Percentiles rank a stretch among this genome's conserved stretches.
Conservation (phyloP, 2,888 invertebrate genomes). For the Agelastica alni region DNA sequence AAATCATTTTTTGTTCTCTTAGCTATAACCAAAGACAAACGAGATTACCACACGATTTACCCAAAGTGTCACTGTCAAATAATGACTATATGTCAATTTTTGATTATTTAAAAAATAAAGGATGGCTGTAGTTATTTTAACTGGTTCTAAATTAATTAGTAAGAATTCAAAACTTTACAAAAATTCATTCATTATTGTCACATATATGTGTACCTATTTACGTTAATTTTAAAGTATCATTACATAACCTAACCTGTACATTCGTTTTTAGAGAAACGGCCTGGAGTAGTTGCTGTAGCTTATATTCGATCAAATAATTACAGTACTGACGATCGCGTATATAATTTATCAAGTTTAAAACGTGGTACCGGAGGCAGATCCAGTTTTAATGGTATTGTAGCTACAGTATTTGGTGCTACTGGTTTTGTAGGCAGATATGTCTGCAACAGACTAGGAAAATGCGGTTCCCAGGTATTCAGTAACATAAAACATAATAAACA, state of each 20-base stretch:
- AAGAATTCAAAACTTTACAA: conserved; percentile 29
- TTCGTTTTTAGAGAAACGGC: conserved; percentile 46
- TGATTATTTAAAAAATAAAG: conserved; percentile 19
- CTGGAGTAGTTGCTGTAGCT: conserved; percentile 49
- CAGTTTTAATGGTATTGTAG: conserved; percentile 95
- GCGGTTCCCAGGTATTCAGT: conserved; percentile 78
- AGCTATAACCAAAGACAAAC: no score
- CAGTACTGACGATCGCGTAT: conserved; percentile 60
- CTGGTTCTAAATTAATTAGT: conserved; percentile 48
- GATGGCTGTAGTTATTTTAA: conserved; percentile 50
- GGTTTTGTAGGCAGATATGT: conserved; percentile 90
- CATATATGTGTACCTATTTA: background rate
- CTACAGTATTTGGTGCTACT: conserved; percentile 95
- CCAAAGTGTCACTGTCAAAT: conserved; percentile 7
- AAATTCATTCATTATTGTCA: background rate
- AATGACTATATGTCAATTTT: conserved; percentile 1
- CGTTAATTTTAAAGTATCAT: conserved; percentile 8
- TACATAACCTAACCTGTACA: conserved; percentile 40
- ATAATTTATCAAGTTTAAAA: conserved; percentile 71
- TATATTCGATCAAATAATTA: conserved; percentile 56
- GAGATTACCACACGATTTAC: no score
- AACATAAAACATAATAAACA: background rate
- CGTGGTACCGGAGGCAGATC: conserved; percentile 90
- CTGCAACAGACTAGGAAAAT: conserved; percentile 87
- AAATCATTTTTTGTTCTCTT: no score